phyloP scores from a whole-genome alignment of 2,888 invertebrate genomes.

The Hirtodrosophila cameraria region DNA sequence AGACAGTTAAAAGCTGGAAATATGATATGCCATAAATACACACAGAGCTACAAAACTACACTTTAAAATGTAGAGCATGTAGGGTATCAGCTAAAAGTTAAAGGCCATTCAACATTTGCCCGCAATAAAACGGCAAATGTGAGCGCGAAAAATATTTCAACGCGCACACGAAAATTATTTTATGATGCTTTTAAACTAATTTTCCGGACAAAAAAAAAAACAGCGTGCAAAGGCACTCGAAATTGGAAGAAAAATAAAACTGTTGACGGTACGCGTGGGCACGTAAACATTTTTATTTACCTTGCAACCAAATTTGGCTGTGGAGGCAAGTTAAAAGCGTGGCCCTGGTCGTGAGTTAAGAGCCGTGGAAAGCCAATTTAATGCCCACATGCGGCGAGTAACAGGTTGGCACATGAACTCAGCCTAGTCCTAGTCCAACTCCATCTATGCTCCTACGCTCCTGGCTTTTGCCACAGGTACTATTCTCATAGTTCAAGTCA shows the following conservation, averaged over 20 bases:
- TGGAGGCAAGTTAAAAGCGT: conserved; percentile 26
- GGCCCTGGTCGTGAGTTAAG: conserved; percentile 38
- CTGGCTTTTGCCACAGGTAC: conserved; percentile 5
- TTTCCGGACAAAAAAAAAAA: conserved; percentile 70
- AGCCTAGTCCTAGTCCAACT: not conserved
- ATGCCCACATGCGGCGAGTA: conserved; percentile 50
- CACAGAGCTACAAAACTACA: not conserved
- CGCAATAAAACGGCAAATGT: conserved; percentile 67
- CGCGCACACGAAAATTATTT: conserved; percentile 71
- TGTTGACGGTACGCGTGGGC: conserved; percentile 62
- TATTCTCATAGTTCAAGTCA: conserved; percentile 47
- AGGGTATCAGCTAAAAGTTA: conserved; percentile 54
- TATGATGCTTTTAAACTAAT: conserved; percentile 79
- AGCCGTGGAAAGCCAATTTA: conserved; percentile 34
- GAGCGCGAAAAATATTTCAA: conserved; percentile 59
- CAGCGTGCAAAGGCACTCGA: conserved; percentile 53
- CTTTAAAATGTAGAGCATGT: not conserved
- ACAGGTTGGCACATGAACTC: conserved; percentile 42
- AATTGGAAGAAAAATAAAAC: conserved; percentile 30
- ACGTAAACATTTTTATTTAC: conserved; percentile 66
- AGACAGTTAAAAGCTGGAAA: no score
- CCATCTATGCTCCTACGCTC: no score
- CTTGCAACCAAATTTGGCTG: conserved; percentile 38
- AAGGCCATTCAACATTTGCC: conserved; percentile 63
- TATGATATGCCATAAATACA: no score